A percentile compares a stretch with the other conserved stretches of the same genome.
Conservation (phyloP, 2,888 invertebrate species). For the Ochropleura plecta region DNA sequence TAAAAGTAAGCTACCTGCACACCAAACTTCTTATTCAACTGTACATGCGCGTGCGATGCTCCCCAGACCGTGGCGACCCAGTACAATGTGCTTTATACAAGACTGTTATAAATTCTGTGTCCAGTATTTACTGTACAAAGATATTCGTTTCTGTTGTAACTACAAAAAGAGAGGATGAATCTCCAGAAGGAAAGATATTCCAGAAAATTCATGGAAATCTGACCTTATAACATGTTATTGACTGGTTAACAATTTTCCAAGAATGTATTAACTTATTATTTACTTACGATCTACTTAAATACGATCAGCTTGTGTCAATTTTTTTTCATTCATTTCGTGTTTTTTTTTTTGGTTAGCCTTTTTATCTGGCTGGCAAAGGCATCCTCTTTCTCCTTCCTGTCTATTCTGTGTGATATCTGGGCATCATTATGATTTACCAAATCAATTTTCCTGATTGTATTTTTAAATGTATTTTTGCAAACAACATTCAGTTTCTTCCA, state of each 20-base stretch:
- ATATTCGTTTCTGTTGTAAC: not conserved
- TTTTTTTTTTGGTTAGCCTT: too few species aligned
- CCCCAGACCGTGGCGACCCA: conserved; percentile 57
- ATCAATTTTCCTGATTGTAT: not conserved
- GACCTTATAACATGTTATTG: not conserved
- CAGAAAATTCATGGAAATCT: not conserved
- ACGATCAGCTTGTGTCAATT: too few species aligned
- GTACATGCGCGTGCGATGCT: conserved; percentile 17
- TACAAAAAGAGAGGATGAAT: not conserved
- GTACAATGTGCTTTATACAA: conserved; percentile 49
- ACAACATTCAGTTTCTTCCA: not conserved
- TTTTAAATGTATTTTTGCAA: not conserved
- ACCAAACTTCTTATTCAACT: not conserved
- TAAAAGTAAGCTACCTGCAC: not conserved
- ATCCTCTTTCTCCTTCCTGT: too few species aligned
- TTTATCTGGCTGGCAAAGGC: too few species aligned
- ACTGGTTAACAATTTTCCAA: not conserved
- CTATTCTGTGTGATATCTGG: too few species aligned
- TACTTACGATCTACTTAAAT: too few species aligned
- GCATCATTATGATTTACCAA: not conserved
- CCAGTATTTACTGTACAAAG: conserved; percentile 2
- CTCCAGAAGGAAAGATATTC: not conserved
- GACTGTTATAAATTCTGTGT: conserved; percentile 36
- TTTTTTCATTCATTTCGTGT: too few species aligned
- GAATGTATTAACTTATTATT: too few species aligned